Conservation (phyloP, 2,113 vertebrate genomes). For the Columbina picui region DNA sequence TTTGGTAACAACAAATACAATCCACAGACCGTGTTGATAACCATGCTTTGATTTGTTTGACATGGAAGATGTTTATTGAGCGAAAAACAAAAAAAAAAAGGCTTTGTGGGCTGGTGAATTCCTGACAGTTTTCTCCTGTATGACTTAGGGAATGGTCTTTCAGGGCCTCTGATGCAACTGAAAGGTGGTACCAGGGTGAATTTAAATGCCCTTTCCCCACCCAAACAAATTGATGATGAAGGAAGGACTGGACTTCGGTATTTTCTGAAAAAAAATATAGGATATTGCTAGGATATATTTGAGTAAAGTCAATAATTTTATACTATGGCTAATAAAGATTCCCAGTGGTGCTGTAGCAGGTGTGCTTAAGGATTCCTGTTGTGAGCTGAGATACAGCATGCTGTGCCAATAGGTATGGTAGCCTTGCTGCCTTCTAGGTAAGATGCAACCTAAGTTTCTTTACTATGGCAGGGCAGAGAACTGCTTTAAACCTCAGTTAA, state of each 20-base stretch:
- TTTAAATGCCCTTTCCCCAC: neutral
- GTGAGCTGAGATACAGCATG: neutral
- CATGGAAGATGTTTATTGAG: neutral
- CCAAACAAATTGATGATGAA: accelerated
- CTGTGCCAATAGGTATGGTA: accelerated
- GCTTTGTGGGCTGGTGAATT: neutral
- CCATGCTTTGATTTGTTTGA: neutral
- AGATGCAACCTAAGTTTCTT: neutral
- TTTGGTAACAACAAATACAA: neutral
- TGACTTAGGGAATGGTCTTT: neutral
- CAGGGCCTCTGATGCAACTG: neutral
- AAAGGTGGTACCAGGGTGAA: neutral
- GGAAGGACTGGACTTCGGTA: accelerated
- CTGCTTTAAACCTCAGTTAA: neutral
- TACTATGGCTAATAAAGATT: neutral
- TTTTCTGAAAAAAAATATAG: neutral
- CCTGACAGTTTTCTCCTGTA: neutral
- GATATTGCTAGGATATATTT: neutral
- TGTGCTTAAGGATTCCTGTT: neutral
- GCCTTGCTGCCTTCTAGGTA: neutral
- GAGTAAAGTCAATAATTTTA: neutral
- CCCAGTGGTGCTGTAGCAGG: neutral
- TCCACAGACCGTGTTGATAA: neutral
- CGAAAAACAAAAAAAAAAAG: too few species aligned
- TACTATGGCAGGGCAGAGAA: neutral